These are phyloP conservation scores for Cyanoderma ruficeps DNA, from an alignment of 2,113 vertebrate genomes.

Conservation along the genomic window DNA sequence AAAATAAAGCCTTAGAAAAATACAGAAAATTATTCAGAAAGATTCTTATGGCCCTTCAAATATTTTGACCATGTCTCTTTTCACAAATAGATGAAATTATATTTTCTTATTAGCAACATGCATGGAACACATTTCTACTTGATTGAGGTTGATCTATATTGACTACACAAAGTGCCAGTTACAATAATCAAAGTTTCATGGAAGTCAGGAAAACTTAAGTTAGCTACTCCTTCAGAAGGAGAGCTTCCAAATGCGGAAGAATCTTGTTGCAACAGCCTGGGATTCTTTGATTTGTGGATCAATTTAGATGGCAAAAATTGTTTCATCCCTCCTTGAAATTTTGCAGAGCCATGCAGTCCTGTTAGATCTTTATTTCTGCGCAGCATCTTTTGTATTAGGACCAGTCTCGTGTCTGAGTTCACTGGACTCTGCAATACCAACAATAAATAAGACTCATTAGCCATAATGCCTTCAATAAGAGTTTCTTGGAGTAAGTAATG, in stretches of 20 bases:
- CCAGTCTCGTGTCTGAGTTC: background rate
- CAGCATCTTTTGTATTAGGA: background rate
- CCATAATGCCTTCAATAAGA: slow-evolving; percentile 63
- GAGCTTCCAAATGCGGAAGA: background rate
- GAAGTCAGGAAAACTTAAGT: background rate
- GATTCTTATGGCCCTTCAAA: fast-evolving
- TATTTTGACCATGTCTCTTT: background rate
- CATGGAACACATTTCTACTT: background rate
- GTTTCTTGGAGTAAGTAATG: slow-evolving; percentile 60
- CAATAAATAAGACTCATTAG: slow-evolving; percentile 46
- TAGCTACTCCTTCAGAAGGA: background rate
- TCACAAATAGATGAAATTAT: background rate
- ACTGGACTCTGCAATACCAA: background rate
- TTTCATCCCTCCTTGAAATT: background rate
- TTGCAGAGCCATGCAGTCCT: background rate
- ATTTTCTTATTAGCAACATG: background rate
- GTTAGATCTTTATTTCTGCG: background rate
- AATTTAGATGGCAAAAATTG: background rate
- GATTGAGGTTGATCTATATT: background rate
- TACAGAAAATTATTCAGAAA: background rate
- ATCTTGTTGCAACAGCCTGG: background rate
- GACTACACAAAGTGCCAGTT: background rate
- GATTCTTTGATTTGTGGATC: background rate
- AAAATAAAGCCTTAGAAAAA: background rate
- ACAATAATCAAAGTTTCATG: background rate